phyloP scores from a whole-genome alignment of 1,140 invertebrate genomes.

The Alviniconcha marisindica region DNA sequence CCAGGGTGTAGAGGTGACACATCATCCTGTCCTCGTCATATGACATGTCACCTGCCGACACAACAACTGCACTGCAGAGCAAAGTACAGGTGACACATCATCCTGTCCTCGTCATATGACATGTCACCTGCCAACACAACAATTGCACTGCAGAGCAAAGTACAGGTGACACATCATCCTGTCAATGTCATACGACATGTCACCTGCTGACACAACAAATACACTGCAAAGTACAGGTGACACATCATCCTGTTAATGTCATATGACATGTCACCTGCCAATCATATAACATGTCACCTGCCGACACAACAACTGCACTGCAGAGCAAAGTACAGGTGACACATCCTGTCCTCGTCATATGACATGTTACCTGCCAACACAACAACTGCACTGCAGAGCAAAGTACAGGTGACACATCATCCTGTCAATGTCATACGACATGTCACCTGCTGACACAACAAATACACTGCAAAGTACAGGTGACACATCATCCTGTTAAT shows the following conservation, averaged over 20 bases:
- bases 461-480: constrained; percentile 58
- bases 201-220: no score
- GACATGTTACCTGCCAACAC: constrained; percentile 23
- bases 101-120: background rate
- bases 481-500: constrained; percentile 71
- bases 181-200: constrained; percentile 63
- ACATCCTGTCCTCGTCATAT: constrained; percentile 67
- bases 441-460: background rate
- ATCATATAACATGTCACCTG: background rate
- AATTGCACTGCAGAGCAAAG: background rate
- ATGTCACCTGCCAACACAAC: background rate
- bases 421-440: background rate
- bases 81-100: background rate
- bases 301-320: no score
- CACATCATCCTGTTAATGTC: constrained; percentile 71
- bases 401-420: background rate
- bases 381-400: background rate
- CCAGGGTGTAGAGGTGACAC: constrained; percentile 75
- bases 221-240: no score
- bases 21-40: constrained; percentile 70
- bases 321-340: constrained; percentile 74
- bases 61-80: background rate
- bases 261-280: constrained; percentile 19
- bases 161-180: constrained; percentile 72
- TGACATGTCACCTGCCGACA: constrained; percentile 24